Percentiles rank a stretch among this genome's conserved stretches.
Conservation (phyloP, 2,888 invertebrate species). For the Leucophenga montana region DNA sequence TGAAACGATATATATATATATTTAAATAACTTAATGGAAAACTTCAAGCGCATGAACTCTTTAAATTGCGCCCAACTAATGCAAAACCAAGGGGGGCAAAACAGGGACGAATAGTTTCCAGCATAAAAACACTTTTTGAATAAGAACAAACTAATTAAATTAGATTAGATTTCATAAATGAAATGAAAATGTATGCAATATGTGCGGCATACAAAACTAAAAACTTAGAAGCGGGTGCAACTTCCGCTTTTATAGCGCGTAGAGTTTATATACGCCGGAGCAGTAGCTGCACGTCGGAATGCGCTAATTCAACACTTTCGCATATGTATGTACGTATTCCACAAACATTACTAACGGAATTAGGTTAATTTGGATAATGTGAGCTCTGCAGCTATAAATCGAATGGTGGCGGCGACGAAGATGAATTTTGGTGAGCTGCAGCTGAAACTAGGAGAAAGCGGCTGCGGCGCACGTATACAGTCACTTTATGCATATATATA, state of each 20-base stretch:
- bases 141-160: slow-evolving; percentile 5
- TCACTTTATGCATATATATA: no score
- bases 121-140: not conserved
- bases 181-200: no score
- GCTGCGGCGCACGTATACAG: no score
- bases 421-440: not conserved
- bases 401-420: not conserved
- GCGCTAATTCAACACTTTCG: no score
- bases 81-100: no score
- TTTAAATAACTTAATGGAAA: no score
- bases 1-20: no score
- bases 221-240: not conserved
- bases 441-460: not conserved
- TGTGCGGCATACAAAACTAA: no score
- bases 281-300: not conserved
- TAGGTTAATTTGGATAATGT: slow-evolving; percentile 6
- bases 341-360: not conserved
- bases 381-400: not conserved
- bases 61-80: not conserved
- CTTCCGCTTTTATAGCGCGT: no score
- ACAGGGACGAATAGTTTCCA: no score
- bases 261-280: not conserved
- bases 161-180: not conserved
- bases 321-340: not conserved
- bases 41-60: not conserved